A percentile compares a stretch with the other conserved stretches of the same genome.
Conservation (phyloP, 2,113 vertebrate genomes). For the Muntiacus muntjak region DNA sequence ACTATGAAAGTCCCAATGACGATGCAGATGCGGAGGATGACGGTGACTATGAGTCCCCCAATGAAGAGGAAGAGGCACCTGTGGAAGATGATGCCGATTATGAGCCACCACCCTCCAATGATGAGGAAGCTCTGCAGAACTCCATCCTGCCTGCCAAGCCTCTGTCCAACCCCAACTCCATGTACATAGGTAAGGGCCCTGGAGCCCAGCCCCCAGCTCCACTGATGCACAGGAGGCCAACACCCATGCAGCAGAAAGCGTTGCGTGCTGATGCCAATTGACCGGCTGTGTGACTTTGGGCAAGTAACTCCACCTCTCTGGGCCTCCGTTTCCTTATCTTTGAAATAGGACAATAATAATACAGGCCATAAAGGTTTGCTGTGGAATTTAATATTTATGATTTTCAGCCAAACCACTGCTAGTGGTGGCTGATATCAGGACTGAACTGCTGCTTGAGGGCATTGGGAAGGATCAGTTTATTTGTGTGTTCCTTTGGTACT, state of each 20-base stretch:
- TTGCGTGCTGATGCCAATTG: background rate
- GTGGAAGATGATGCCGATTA: conserved; percentile 84
- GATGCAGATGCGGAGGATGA: conserved; percentile 79
- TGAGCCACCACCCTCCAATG: conserved; percentile 89
- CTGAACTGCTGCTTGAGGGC: background rate
- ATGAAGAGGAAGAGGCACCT: conserved; percentile 77
- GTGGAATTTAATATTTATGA: background rate
- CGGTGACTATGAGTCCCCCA: conserved; percentile 90
- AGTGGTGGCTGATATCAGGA: background rate
- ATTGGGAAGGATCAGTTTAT: background rate
- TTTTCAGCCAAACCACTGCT: background rate
- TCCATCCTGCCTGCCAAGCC: conserved; percentile 83
- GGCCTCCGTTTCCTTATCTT: background rate
- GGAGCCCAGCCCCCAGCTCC: background rate
- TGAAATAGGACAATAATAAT: background rate
- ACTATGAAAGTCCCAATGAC: conserved; percentile 91
- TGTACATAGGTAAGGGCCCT: conserved; percentile 87
- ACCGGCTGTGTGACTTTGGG: background rate
- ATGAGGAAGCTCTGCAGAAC: conserved; percentile 79
- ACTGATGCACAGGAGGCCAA: fast-evolving
- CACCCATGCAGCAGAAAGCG: fast-evolving
- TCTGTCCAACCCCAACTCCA: conserved; percentile 78
- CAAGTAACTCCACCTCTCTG: background rate
- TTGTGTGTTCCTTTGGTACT: background rate
- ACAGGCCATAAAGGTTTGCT: background rate